Evolutionary conservation across 1,140 invertebrate genomes (phyloP).

Genomic region (Euura saliciscinereae): DNA sequence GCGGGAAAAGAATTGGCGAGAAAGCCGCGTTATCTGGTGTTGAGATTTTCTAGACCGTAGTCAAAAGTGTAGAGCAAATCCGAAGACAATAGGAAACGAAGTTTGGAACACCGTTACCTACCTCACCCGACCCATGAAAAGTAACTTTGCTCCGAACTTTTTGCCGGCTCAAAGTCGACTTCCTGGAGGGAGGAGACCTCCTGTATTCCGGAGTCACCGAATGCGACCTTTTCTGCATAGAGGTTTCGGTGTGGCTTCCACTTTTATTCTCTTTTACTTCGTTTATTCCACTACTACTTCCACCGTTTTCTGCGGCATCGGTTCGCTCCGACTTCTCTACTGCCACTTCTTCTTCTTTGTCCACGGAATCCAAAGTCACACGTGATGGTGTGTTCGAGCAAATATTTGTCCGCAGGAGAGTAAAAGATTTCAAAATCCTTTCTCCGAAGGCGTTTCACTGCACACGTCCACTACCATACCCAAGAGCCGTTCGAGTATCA

Average conservation of each 20-base stretch:
- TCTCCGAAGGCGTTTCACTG: neutral
- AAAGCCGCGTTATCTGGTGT: neutral
- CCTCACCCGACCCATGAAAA: neutral
- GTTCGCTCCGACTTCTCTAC: neutral
- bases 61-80: neutral
- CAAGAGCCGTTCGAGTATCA: neutral
- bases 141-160: neutral
- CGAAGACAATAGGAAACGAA: constrained; percentile 4
- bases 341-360: neutral
- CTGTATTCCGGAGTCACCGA: too few relatives aligned
- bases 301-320: neutral
- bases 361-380: neutral
- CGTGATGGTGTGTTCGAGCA: constrained; percentile 14
- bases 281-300: neutral
- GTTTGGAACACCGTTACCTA: neutral
- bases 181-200: too few relatives aligned
- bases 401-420: constrained; percentile 2
- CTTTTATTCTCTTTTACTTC: neutral
- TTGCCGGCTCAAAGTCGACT: too few relatives aligned
- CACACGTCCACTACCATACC: neutral
- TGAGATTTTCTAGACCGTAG: neutral
- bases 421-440: constrained; percentile 16
- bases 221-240: neutral
- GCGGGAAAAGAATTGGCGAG: neutral
- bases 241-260: neutral